These are phyloP conservation scores for Palythoa grandiflora DNA, from an alignment of 92 coral and sea anemone species.

Conservation along the genomic window DNA sequence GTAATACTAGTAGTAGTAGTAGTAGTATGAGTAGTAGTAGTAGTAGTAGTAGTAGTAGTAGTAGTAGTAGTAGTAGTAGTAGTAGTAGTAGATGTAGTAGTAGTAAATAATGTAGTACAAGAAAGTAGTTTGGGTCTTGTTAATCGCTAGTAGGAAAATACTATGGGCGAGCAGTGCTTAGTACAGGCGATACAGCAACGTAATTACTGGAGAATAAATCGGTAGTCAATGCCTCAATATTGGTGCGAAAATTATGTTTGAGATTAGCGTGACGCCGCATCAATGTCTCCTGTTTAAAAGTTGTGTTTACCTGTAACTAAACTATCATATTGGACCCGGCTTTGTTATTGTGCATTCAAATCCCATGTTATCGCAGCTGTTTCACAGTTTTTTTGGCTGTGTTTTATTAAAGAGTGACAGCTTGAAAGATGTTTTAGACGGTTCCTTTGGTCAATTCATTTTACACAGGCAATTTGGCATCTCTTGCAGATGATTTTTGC, in stretches of 20 bases:
- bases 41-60: not conserved
- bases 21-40: conserved; percentile 14
- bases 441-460: not conserved
- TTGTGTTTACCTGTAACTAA: not conserved
- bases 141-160: not conserved
- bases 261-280: not conserved
- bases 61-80: conserved; percentile 3
- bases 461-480: not conserved
- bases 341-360: not conserved
- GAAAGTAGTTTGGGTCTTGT: not conserved
- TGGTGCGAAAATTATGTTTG: not conserved
- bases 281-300: not conserved
- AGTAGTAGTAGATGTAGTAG: conserved; percentile 13
- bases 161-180: not conserved
- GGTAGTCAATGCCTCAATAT: not conserved
- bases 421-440: conserved; percentile 3
- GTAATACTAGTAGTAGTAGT: conserved; percentile 11
- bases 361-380: conserved; percentile 12
- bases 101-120: not conserved
- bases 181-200: not conserved
- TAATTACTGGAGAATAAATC: not conserved
- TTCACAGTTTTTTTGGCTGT: not conserved
- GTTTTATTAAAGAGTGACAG: conserved; percentile 18
- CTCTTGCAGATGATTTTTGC: not conserved
- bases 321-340: not conserved